phyloP scores from a whole-genome alignment of 2,797 vertebrate genomes.

The Betta splendens region DNA sequence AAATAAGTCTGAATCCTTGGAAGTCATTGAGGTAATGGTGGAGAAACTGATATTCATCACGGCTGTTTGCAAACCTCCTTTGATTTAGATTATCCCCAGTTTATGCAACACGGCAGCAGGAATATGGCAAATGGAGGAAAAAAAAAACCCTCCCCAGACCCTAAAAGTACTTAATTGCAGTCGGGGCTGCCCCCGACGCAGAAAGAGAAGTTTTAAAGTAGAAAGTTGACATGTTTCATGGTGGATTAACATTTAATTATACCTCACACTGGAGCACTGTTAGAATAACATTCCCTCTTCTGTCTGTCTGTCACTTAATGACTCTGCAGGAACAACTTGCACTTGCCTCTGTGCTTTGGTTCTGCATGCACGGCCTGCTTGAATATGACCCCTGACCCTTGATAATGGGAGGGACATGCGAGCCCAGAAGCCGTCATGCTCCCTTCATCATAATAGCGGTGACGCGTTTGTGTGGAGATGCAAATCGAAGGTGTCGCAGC shows the following conservation, averaged over 20 bases:
- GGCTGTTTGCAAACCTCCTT: neutral
- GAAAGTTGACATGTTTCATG: conserved; percentile 18
- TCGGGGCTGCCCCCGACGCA: conserved; percentile 6
- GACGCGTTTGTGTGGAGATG: neutral
- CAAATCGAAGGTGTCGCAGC: conserved; percentile 13
- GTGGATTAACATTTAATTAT: conserved; percentile 63
- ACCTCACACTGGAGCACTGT: conserved; percentile 41
- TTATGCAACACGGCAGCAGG: neutral
- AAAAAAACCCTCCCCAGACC: neutral
- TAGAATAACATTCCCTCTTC: conserved; percentile 38
- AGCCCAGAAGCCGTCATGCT: conserved; percentile 5
- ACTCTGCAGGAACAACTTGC: conserved; percentile 22
- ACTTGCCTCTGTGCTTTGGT: conserved; percentile 23
- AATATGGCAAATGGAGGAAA: conserved; percentile 1
- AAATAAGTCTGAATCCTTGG: neutral
- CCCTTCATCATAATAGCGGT: conserved; percentile 1
- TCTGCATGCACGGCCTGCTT: conserved; percentile 26
- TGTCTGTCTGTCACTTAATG: conserved; percentile 37
- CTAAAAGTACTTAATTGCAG: conserved; percentile 25
- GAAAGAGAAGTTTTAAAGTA: conserved; percentile 20
- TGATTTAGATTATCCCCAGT: conserved; percentile 17
- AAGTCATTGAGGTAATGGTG: neutral
- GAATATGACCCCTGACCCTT: conserved; percentile 28
- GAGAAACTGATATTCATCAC: conserved; percentile 1
- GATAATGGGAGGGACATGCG: conserved; percentile 21